Conservation (phyloP, 2,113 vertebrate genomes). For the Myotis brandtii region DNA sequence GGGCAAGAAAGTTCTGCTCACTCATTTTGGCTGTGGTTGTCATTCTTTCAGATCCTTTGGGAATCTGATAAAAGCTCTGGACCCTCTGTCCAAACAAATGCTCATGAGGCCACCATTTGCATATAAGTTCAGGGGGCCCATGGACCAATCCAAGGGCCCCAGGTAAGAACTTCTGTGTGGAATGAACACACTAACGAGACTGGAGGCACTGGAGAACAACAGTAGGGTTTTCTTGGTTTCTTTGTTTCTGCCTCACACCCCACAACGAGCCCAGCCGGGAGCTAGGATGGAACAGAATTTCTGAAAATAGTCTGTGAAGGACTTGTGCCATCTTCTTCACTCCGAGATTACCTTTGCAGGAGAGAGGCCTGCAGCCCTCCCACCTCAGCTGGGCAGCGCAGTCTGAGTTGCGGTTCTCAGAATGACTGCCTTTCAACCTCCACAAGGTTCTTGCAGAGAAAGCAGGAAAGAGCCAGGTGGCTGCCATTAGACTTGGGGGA, state of each 20-base stretch:
- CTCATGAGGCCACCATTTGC: not conserved
- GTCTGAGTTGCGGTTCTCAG: rapidly evolving
- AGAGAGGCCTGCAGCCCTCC: rapidly evolving
- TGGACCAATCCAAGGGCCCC: not conserved
- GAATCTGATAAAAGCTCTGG: not conserved
- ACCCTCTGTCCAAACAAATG: not conserved
- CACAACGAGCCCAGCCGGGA: not conserved
- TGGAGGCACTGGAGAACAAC: not conserved
- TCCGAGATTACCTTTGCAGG: not conserved
- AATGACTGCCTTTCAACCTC: not conserved
- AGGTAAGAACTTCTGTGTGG: not conserved
- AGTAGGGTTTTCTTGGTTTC: rapidly evolving
- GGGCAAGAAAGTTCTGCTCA: not conserved
- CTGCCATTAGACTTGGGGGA: rapidly evolving
- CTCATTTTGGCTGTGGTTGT: not conserved
- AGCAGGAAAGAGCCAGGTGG: not conserved
- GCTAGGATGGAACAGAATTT: not conserved
- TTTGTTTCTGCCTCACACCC: not conserved
- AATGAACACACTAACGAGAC: not conserved
- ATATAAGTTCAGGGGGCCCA: no score
- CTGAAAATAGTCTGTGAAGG: not conserved
- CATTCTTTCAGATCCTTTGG: not conserved
- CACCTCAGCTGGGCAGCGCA: rapidly evolving
- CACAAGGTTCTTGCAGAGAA: not conserved
- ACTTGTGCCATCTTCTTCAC: rapidly evolving